Evolutionary conservation across 37 sponge, comb jelly and placozoan genomes (phyloP).

Genomic region (Cladorhizidae sp.): DNA sequence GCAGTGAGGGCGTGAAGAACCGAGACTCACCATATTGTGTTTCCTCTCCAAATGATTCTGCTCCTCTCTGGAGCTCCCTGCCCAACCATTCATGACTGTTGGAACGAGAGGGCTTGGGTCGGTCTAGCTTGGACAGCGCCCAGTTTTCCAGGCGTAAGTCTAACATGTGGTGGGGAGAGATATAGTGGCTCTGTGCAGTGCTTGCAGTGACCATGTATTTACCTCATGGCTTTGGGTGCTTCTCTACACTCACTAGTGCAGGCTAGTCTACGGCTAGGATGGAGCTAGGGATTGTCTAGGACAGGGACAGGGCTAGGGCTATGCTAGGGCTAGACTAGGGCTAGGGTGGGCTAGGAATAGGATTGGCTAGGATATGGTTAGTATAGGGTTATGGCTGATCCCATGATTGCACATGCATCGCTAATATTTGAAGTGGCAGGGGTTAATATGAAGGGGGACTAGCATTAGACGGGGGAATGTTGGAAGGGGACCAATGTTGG

Average conservation of each 20-base stretch:
- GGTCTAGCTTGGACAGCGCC: slow-evolving; percentile 44
- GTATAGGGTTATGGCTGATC: no score
- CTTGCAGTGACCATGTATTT: neutral
- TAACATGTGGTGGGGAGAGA: neutral
- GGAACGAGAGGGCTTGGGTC: slow-evolving; percentile 28
- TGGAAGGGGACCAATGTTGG: no score
- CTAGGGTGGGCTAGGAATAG: no score
- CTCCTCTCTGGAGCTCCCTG: slow-evolving; percentile 24
- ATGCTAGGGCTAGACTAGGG: no score
- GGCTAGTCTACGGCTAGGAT: neutral
- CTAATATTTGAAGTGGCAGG: no score
- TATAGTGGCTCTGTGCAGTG: no score
- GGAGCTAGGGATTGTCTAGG: neutral
- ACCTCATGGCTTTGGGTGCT: neutral
- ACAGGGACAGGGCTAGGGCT: no score
- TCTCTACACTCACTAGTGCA: neutral
- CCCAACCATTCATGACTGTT: slow-evolving; percentile 41
- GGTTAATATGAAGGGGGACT: no score
- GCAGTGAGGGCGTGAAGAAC: no score
- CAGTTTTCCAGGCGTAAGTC: slow-evolving; percentile 55
- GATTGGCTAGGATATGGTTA: no score
- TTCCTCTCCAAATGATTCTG: slow-evolving; percentile 58
- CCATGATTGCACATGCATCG: no score
- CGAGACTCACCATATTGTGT: slow-evolving; percentile 74
- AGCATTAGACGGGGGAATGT: no score